Conservation (phyloP, 2,113 vertebrate species). For the Odontophorus gujanensis region DNA sequence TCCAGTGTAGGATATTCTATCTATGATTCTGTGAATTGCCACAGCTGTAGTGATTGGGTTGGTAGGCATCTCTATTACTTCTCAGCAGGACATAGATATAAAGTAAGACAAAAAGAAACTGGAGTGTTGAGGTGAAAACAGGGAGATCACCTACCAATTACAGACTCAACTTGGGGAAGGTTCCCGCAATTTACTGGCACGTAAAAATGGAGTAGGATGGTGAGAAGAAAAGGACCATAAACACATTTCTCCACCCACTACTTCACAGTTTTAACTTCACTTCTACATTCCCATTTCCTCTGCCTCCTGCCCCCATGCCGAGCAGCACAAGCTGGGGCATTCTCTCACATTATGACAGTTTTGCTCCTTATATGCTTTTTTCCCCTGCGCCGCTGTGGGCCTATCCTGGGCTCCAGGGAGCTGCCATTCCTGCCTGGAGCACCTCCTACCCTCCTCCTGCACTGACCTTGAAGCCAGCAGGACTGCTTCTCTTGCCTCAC, state of each 20-base stretch:
- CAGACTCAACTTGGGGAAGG: neutral
- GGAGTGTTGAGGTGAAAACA: neutral
- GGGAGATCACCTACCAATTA: neutral
- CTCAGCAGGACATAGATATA: neutral
- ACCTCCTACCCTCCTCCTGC: neutral
- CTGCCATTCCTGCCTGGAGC: neutral
- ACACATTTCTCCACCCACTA: accelerated
- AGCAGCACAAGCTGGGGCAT: neutral
- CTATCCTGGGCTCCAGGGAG: no score
- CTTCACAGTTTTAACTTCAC: neutral
- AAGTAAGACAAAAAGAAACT: neutral
- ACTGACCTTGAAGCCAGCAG: neutral
- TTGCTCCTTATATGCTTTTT: neutral
- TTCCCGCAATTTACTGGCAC: neutral
- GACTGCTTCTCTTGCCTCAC: neutral
- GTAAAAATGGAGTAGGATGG: neutral
- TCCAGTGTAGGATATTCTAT: no score
- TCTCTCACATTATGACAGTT: neutral
- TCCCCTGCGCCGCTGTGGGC: neutral
- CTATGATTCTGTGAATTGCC: neutral
- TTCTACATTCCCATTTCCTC: neutral
- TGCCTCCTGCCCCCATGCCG: neutral
- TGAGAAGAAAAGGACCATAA: neutral
- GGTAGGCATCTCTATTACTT: neutral
- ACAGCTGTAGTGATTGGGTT: neutral